Base-by-base conservation (phyloP, 2,113 vertebrate genomes). In the Ochotona curzoniae region DNA sequence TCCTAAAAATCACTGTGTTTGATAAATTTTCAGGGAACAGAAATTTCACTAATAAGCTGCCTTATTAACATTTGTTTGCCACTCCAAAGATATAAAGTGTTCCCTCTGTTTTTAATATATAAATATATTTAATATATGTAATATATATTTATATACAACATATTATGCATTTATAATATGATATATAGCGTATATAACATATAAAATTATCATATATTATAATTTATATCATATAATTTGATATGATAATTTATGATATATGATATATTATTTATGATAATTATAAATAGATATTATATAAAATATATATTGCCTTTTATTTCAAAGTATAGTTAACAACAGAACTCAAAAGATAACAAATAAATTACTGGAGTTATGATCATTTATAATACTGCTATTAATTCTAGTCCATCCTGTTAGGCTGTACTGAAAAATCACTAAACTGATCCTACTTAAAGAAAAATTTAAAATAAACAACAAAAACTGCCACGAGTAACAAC, bases 51-150 rank as follows among this genome's bases (percentile, higher is more conserved):
- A 91, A 49, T 28, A 87, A 89, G 71, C 80, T 71, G 54, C 21
- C 87, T 80, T 87, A 94, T 80, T 17, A 96, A 83, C 2, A 91
- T 78, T 85, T 89, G 67, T 32, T 66, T 87, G 61, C 49, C 95
- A 66, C 15, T 80, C 28, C n/a, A 87, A 96, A 89, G 49, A 82
- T 9, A 51, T 35, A 23, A 92, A 83, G 32, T 93, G 81, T 81
- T 87, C 74, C 74, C 49, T 44, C 38, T 44, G 38, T 44, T 44
- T 44, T 3, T 44, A 6, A 6, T 44, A 44, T 44, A 44, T 44
- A 44, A 4, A 44, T 44, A 44, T 44, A 44, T 44, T n/a, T n/a
- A n/a, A n/a, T n/a, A n/a, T n/a, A n/a, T n/a, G n/a, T n/a, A n/a
- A n/a, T n/a, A n/a, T n/a, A n/a, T n/a, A n/a, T n/a, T n/a, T n/a